Percentiles rank a stretch among this genome's conserved stretches.
Conservation (phyloP, 2,113 vertebrate genomes). For the Phylloscopus whistleri region DNA sequence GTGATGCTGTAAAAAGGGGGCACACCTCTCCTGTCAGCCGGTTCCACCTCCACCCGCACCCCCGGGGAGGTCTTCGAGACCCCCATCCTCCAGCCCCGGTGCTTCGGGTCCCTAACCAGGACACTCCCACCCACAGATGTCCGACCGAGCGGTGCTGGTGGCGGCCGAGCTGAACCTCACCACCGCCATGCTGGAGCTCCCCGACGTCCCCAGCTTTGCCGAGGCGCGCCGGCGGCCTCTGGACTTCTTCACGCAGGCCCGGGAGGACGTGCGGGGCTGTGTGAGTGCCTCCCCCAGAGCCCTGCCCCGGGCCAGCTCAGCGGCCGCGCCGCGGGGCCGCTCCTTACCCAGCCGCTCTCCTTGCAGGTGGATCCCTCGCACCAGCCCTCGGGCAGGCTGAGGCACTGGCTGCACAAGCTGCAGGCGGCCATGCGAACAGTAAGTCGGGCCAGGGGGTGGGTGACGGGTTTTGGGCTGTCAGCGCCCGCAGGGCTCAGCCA, state of each 20-base stretch:
- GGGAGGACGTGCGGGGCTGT: slow-evolving; percentile 1
- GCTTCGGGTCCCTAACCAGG: not conserved
- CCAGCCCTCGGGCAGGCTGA: not conserved
- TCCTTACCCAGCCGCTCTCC: fast-evolving
- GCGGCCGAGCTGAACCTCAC: slow-evolving; percentile 8
- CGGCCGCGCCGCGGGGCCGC: fast-evolving
- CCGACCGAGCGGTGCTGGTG: slow-evolving; percentile 4
- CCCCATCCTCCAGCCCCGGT: not conserved
- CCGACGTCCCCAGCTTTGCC: fast-evolving
- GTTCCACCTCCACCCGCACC: not conserved
- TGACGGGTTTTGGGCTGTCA: fast-evolving
- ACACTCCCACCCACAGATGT: not conserved
- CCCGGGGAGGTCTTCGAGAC: fast-evolving
- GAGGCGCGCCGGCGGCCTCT: not conserved
- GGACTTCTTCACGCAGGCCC: not conserved
- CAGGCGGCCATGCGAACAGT: not conserved
- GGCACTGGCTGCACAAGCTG: slow-evolving; percentile 40
- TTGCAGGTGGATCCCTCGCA: not conserved
- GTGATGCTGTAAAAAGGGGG: not conserved
- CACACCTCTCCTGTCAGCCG: fast-evolving
- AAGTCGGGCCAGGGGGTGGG: not conserved
- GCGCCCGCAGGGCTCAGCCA: fast-evolving
- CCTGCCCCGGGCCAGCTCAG: fast-evolving
- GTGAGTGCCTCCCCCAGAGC: not conserved
- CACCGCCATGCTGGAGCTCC: not conserved